phyloP scores from a whole-genome alignment of 2,113 vertebrate species.

The Empidonax alnorum region DNA sequence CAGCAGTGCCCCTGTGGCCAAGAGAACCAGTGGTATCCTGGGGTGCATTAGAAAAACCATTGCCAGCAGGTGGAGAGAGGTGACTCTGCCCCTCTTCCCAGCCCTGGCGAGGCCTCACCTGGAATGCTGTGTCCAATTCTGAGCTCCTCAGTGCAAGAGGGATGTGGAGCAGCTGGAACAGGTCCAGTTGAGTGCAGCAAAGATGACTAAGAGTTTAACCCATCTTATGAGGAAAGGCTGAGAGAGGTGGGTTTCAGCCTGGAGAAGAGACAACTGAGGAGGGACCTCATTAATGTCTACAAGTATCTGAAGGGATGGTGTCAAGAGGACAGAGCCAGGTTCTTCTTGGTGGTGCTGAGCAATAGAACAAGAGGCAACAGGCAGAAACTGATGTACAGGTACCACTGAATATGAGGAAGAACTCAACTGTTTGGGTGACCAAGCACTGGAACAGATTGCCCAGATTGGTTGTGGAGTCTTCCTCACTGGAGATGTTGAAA shows the following conservation, averaged over 20 bases:
- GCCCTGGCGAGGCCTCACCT: neutral
- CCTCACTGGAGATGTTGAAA: neutral
- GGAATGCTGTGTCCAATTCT: neutral
- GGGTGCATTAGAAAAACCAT: accelerated
- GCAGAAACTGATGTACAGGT: neutral
- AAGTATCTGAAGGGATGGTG: neutral
- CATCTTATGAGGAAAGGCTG: neutral
- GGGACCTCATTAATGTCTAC: neutral
- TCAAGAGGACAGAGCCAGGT: neutral
- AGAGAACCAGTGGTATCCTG: neutral
- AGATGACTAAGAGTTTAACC: neutral
- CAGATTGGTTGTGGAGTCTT: neutral
- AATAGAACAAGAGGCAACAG: neutral
- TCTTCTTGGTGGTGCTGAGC: neutral
- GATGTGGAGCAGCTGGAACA: neutral
- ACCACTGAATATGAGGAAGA: neutral
- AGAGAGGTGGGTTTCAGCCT: neutral
- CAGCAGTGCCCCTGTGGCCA: neutral
- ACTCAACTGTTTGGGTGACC: neutral
- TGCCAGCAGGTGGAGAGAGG: neutral
- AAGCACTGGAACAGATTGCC: neutral
- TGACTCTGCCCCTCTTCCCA: neutral
- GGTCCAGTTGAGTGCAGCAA: neutral
- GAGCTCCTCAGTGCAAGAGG: neutral
- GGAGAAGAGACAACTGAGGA: accelerated